Evolutionary conservation across 2,113 vertebrate genomes (phyloP).

Genomic region (Pterocles burchelli): DNA sequence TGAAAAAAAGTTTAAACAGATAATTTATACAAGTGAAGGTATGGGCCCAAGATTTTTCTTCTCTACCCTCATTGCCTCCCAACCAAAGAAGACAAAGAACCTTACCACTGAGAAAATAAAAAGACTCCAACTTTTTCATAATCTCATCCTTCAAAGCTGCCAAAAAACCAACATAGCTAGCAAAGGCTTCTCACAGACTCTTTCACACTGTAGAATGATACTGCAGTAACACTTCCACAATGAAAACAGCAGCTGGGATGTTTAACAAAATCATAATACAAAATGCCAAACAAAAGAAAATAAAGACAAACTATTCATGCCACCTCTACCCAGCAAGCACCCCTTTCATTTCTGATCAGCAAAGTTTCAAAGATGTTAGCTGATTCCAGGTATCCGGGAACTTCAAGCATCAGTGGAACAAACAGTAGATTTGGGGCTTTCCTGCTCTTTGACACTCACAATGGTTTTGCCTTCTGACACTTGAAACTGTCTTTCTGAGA

Average conservation of each 20-base stretch:
- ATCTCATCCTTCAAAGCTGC: neutral
- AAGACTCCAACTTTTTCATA: neutral
- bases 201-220: neutral
- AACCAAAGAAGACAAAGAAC: neutral
- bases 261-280: neutral
- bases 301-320: slow-evolving; percentile 1
- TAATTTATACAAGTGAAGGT: neutral
- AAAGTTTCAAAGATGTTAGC: neutral
- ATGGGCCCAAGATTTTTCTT: neutral
- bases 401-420: neutral
- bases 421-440: neutral
- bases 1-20: neutral
- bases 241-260: neutral
- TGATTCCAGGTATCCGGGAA: neutral
- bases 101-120: neutral
- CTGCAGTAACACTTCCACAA: neutral
- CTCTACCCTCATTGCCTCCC: neutral
- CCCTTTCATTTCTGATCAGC: neutral
- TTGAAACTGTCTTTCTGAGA: neutral
- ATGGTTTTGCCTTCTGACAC: neutral
- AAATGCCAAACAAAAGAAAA: neutral
- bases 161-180: neutral
- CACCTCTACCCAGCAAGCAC: neutral
- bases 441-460: neutral
- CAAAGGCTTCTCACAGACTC: neutral